A percentile compares a stretch with the other conserved stretches of the same genome.
These are phyloP conservation scores for Drosophila helvetica DNA, from an alignment of 2,888 invertebrate genomes.

Conservation along the genomic window DNA sequence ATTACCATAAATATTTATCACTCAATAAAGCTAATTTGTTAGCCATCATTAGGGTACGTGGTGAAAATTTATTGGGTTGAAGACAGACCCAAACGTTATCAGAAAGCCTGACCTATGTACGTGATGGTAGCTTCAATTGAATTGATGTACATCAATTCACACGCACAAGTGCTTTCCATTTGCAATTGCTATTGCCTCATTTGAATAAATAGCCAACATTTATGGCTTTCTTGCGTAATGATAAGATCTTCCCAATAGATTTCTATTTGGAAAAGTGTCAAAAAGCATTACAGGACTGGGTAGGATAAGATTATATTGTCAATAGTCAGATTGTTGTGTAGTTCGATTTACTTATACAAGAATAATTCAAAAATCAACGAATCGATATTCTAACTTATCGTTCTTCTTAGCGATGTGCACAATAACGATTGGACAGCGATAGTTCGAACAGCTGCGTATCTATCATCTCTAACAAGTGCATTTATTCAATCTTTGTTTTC, in stretches of 20 bases:
- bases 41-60: conserved; percentile 63
- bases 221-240: conserved; percentile 50
- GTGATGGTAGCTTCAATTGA: conserved; percentile 57
- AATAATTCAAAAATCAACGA: neutral
- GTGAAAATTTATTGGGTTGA: conserved; percentile 65
- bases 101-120: conserved; percentile 61
- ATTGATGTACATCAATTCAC: conserved; percentile 63
- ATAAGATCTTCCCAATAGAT: conserved; percentile 7
- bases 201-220: conserved; percentile 54
- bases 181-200: conserved; percentile 41
- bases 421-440: neutral
- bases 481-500: conserved; percentile 19
- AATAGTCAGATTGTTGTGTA: neutral
- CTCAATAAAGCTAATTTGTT: conserved; percentile 38
- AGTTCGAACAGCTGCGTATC: neutral
- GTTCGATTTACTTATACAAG: neutral
- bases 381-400: neutral
- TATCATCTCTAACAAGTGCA: conserved; percentile 16
- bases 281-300: conserved; percentile 3
- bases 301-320: conserved; percentile 6
- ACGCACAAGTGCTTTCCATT: conserved; percentile 65
- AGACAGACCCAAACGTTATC: conserved; percentile 58
- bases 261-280: conserved; percentile 9
- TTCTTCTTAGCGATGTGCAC: neutral
- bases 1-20: conserved; percentile 30